Conservation (phyloP, 2,888 invertebrate genomes). For the Caenorhabditis afra region DNA sequence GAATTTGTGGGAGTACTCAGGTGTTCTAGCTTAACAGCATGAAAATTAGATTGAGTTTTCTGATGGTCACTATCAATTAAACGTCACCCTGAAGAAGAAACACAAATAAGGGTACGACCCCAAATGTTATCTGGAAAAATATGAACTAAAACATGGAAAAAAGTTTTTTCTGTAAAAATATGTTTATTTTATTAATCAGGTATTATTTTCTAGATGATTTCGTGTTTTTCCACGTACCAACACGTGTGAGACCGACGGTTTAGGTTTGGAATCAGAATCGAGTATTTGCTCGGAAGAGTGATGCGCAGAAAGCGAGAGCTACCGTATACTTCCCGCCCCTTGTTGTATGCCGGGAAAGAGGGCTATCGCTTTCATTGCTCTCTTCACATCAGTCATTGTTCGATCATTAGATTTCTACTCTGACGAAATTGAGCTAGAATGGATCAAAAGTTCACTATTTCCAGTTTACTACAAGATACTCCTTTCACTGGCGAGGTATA, state of each 20-base stretch:
- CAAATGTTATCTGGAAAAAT: no score
- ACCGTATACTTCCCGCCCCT: conserved; percentile 59
- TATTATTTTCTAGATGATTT: neutral
- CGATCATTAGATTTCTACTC: conserved; percentile 9
- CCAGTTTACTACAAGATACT: conserved; percentile 29
- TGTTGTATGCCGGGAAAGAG: conserved; percentile 27
- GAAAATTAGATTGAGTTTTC: no score
- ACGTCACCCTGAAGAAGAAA: no score
- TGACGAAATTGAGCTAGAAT: neutral
- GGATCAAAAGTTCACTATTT: conserved; percentile 50
- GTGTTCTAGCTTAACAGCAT: no score
- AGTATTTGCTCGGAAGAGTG: conserved; percentile 39
- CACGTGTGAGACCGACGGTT: conserved; percentile 27
- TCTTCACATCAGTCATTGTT: conserved; percentile 14
- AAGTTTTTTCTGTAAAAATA: no score
- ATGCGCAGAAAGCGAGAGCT: conserved; percentile 16
- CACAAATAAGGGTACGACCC: no score
- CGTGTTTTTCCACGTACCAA: no score
- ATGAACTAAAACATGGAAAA: no score
- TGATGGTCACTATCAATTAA: no score
- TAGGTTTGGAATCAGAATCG: conserved; percentile 35
- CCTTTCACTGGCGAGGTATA: neutral
- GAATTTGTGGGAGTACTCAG: neutral
- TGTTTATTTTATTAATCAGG: neutral
- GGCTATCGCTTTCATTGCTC: conserved; percentile 52